phyloP scores from a whole-genome alignment of 2,888 invertebrate species.

The Tortricodes alternella region DNA sequence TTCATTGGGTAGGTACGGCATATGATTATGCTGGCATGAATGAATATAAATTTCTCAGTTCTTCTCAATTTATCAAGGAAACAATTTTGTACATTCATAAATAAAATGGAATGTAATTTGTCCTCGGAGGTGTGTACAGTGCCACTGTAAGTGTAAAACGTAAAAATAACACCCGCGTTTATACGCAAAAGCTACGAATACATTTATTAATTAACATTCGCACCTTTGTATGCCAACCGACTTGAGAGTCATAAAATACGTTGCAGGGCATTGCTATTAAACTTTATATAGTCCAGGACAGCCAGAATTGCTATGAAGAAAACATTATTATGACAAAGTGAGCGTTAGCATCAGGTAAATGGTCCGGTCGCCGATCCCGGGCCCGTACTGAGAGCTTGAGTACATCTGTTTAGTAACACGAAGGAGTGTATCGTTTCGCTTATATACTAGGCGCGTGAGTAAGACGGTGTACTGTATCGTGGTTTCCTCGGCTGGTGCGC shows the following conservation, averaged over 20 bases:
- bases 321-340: constrained; percentile 28
- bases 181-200: too few relatives aligned
- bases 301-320: constrained; percentile 9
- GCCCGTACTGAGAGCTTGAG: constrained; percentile 11
- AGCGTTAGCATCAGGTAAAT: constrained; percentile 23
- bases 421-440: too few relatives aligned
- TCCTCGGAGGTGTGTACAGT: too few relatives aligned
- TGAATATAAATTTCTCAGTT: too few relatives aligned
- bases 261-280: constrained; percentile 1
- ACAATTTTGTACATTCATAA: too few relatives aligned
- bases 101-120: too few relatives aligned
- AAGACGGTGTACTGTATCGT: background rate
- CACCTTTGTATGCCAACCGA: background rate
- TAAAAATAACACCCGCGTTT: too few relatives aligned
- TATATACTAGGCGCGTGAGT: background rate
- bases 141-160: too few relatives aligned
- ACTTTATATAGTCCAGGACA: constrained; percentile 2
- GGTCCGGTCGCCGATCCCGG: constrained; percentile 25
- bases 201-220: constrained; percentile 3
- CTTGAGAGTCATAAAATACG: background rate
- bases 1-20: too few relatives aligned
- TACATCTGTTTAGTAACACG: too few relatives aligned
- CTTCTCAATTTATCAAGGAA: too few relatives aligned
- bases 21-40: too few relatives aligned
- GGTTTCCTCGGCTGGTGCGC: background rate